Conservation (phyloP, 2,113 vertebrate genomes). For the Electrona antarctica region DNA sequence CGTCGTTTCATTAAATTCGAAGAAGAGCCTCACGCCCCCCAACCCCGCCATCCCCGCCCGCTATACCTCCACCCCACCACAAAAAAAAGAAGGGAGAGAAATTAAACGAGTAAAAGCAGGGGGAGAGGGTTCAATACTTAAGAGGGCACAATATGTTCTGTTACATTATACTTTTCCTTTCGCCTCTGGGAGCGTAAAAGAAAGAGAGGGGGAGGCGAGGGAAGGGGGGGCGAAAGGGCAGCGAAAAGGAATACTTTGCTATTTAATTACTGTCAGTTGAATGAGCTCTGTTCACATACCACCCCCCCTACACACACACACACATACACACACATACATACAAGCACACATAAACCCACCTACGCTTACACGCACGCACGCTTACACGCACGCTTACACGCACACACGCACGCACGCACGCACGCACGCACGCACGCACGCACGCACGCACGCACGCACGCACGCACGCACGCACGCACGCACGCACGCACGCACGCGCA, state of each 20-base stretch:
- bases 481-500: constrained; percentile 25
- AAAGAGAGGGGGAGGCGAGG: constrained; percentile 1
- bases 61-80: constrained; percentile 14
- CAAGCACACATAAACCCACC: constrained; percentile 36
- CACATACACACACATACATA: constrained; percentile 1
- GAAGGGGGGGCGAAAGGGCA: constrained; percentile 48
- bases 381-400: constrained; percentile 41
- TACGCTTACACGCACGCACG: constrained; percentile 11
- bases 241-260: constrained; percentile 73
- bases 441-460: constrained; percentile 36
- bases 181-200: constrained; percentile 37
- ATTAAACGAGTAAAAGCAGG: constrained; percentile 14
- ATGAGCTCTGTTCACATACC: constrained; percentile 74
- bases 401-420: constrained; percentile 10
- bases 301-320: constrained; percentile 31
- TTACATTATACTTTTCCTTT: constrained; percentile 72
- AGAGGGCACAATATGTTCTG: constrained; percentile 75
- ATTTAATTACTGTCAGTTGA: constrained; percentile 83
- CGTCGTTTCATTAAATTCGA: constrained; percentile 63
- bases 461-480: constrained; percentile 9
- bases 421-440: constrained; percentile 24
- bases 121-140: constrained; percentile 35
- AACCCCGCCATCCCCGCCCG: too few species aligned
- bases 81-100: constrained; percentile 44
- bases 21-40: constrained; percentile 16